A percentile compares a stretch with the other conserved stretches of the same genome.
Conservation (phyloP, 2,888 invertebrate species). For the Liopterus haemorrhoidalis region DNA sequence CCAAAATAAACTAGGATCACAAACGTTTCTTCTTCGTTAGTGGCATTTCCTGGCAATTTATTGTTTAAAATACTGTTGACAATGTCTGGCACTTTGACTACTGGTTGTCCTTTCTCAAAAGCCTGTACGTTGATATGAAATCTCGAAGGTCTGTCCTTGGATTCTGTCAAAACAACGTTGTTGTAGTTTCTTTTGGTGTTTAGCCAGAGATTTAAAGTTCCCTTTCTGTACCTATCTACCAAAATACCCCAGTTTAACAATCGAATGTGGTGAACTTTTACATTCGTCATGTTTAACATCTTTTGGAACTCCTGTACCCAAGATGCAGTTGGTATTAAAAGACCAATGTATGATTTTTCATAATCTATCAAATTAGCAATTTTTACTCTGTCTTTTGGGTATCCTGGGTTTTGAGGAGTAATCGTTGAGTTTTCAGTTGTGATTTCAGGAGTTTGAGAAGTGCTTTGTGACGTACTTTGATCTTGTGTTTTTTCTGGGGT, state of each 20-base stretch:
- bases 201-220: slow-evolving; percentile 32
- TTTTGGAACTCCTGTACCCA: slow-evolving; percentile 18
- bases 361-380: slow-evolving; percentile 19
- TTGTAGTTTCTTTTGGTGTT: slow-evolving; percentile 18
- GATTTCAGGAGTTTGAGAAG: too few species aligned
- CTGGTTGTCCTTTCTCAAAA: slow-evolving; percentile 5
- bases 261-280: slow-evolving; percentile 24
- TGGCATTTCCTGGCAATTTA: slow-evolving; percentile 16
- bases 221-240: slow-evolving; percentile 23
- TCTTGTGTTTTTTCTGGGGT: too few species aligned
- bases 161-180: slow-evolving; percentile 20
- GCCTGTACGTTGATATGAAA: slow-evolving; percentile 13
- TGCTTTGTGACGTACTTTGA: too few species aligned
- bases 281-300: slow-evolving; percentile 14
- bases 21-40: slow-evolving; percentile 17
- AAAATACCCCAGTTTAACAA: slow-evolving; percentile 32
- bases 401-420: neutral
- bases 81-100: slow-evolving; percentile 21
- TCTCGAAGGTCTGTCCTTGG: slow-evolving; percentile 9
- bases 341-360: slow-evolving; percentile 15
- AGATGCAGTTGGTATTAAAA: slow-evolving; percentile 17
- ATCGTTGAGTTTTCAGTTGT: too few species aligned
- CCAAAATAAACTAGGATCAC: slow-evolving; percentile 26
- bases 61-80: slow-evolving; percentile 17
- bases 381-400: slow-evolving; percentile 3